Evolutionary conservation across 2,113 vertebrate species (phyloP).

Genomic region (Bettongia penicillata): DNA sequence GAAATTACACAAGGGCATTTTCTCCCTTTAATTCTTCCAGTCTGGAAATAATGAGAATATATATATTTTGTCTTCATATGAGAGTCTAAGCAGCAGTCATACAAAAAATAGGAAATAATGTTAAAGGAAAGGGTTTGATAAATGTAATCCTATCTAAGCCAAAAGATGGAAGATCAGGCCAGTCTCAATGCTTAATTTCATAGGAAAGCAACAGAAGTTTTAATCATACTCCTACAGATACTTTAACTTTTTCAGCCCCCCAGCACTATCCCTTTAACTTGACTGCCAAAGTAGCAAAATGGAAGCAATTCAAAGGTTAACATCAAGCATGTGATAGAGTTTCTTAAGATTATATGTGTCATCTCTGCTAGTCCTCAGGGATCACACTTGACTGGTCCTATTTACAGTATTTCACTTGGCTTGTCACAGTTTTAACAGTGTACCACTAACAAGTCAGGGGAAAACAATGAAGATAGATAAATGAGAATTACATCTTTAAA

Average conservation of each 20-base stretch:
- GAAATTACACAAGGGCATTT: conserved; percentile 11
- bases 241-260: neutral
- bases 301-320: conserved; percentile 3
- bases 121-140: conserved; percentile 42
- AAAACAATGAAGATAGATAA: neutral
- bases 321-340: neutral
- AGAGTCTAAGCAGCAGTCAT: conserved; percentile 14
- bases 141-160: conserved; percentile 5
- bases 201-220: neutral
- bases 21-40: conserved; percentile 13
- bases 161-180: conserved; percentile 26
- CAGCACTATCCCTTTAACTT: neutral
- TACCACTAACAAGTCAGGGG: neutral
- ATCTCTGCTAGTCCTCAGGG: neutral
- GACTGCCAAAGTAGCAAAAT: neutral
- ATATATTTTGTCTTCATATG: conserved; percentile 9
- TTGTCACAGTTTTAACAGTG: conserved; percentile 14
- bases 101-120: neutral
- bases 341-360: neutral
- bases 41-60: conserved; percentile 11
- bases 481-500: neutral
- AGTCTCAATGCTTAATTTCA: conserved; percentile 24
- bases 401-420: neutral
- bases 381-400: neutral
- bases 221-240: neutral